Percentiles rank a stretch among this genome's conserved stretches.
These are phyloP conservation scores for Iguana delicatissima DNA, from an alignment of 2,797 vertebrate genomes.

Conservation along the genomic window DNA sequence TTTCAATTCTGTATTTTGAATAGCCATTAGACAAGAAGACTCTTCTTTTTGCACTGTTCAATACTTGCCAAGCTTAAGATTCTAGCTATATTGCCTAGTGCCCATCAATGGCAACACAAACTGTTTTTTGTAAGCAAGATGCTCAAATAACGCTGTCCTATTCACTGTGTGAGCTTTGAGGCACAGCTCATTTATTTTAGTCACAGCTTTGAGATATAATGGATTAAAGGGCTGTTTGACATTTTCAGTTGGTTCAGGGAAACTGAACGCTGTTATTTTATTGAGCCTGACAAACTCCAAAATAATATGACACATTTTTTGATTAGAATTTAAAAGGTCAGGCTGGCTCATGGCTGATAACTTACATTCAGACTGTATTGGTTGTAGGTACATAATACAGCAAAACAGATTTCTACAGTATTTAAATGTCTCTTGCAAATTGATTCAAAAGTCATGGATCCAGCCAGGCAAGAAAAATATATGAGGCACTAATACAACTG, in stretches of 20 bases:
- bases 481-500: not conserved
- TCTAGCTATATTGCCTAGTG: slow-evolving; percentile 27
- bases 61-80: not conserved
- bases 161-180: not conserved
- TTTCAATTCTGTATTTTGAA: not conserved
- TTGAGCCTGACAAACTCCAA: not conserved
- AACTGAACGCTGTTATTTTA: slow-evolving; percentile 1
- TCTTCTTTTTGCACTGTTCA: not conserved
- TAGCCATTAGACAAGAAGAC: not conserved
- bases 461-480: slow-evolving; percentile 8
- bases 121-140: slow-evolving; percentile 19
- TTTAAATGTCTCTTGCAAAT: slow-evolving; percentile 24
- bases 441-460: slow-evolving; percentile 15
- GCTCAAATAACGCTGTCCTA: not conserved
- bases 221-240: slow-evolving; percentile 14
- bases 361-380: not conserved
- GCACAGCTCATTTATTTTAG: slow-evolving; percentile 1
- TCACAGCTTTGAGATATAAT: slow-evolving; percentile 42
- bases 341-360: slow-evolving; percentile 1
- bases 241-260: not conserved
- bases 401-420: slow-evolving; percentile 14
- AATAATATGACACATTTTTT: slow-evolving; percentile 35
- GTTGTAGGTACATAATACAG: not conserved
- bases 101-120: slow-evolving; percentile 1
- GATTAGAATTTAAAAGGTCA: slow-evolving; percentile 45